Conservation (phyloP, 2,888 invertebrate genomes). For the Meloe dianella region DNA sequence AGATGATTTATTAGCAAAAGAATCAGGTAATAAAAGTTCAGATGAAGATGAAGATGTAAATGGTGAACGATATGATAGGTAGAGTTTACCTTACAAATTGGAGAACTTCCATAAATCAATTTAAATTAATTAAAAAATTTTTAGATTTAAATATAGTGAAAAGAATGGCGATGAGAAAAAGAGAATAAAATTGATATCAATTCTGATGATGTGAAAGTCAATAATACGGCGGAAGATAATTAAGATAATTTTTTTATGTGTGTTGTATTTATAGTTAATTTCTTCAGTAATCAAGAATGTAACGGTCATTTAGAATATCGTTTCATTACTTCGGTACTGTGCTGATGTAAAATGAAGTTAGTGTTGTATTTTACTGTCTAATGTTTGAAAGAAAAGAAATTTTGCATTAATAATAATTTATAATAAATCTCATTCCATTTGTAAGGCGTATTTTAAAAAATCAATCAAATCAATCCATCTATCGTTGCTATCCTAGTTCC, state of each 20-base stretch:
- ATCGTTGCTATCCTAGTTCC: slow-evolving; percentile 19
- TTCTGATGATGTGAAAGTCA: slow-evolving; percentile 30
- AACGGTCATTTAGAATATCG: slow-evolving; percentile 1
- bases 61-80: slow-evolving; percentile 60
- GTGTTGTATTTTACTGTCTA: neutral
- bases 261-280: slow-evolving; percentile 13
- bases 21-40: slow-evolving; percentile 65
- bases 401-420: neutral
- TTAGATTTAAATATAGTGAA: slow-evolving; percentile 55
- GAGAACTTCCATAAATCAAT: no score
- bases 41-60: slow-evolving; percentile 75
- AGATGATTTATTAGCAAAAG: slow-evolving; percentile 75
- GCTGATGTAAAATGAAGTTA: neutral
- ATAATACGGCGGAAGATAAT: slow-evolving; percentile 29
- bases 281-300: neutral
- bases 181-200: slow-evolving; percentile 25
- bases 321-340: neutral
- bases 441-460: neutral
- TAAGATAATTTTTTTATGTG: slow-evolving; percentile 9
- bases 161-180: slow-evolving; percentile 51
- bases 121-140: neutral
- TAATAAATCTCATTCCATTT: slow-evolving; percentile 14
- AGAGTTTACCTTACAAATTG: slow-evolving; percentile 17
- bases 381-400: neutral
- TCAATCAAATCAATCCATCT: slow-evolving; percentile 16